A percentile compares a stretch with the other conserved stretches of the same genome.
These are phyloP conservation scores for Myzus persicae DNA, from an alignment of 1,140 invertebrate species.

Conservation along the genomic window DNA sequence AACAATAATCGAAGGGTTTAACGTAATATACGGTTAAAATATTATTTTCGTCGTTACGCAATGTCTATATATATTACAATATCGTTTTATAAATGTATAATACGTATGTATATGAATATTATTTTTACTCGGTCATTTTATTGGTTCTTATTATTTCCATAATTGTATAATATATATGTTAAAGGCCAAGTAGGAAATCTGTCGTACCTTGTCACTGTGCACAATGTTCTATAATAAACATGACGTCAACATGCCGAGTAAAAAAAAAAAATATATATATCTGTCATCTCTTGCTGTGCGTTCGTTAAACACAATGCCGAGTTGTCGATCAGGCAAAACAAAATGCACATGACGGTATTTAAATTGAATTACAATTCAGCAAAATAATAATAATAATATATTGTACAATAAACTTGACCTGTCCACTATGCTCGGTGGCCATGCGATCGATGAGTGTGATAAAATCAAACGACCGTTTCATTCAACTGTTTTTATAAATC, in stretches of 20 bases:
- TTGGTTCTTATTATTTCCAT: not conserved
- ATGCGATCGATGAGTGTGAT: not conserved
- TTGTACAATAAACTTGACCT: not conserved
- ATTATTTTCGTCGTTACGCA: not conserved
- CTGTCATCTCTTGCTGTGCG: not conserved
- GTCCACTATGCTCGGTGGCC: not conserved
- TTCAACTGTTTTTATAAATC: slow-evolving; percentile 1
- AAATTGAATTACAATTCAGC: not conserved
- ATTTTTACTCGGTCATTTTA: not conserved
- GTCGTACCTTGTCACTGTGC: not conserved
- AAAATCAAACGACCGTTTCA: not conserved
- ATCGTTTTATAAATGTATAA: not conserved
- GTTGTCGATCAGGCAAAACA: not conserved
- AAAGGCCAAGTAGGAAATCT: not conserved
- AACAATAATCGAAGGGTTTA: slow-evolving; percentile 30
- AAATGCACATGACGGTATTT: not conserved
- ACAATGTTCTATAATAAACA: not conserved
- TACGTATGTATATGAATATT: not conserved
- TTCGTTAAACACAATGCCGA: not conserved
- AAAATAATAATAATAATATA: slow-evolving; percentile 7
- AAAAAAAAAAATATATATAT: not conserved
- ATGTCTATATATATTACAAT: not conserved
- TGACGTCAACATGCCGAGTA: not conserved
- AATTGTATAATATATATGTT: not conserved
- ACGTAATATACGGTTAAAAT: slow-evolving; percentile 10